phyloP scores from a whole-genome alignment of 1,140 invertebrate species.

The Bombus huntii region DNA sequence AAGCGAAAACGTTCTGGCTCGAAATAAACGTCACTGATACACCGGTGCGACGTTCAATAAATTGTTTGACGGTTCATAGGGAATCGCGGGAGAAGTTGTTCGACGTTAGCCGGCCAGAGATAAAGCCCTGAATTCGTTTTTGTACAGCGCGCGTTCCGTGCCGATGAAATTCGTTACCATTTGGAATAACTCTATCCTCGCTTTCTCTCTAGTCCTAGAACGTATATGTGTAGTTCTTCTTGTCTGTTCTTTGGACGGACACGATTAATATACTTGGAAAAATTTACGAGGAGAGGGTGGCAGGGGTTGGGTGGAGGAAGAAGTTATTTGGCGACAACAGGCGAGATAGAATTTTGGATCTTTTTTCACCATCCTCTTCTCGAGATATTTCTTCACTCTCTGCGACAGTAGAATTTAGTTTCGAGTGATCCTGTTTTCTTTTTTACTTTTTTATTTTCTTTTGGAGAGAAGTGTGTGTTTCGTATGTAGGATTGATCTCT shows the following conservation, averaged over 20 bases:
- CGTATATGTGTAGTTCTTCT: no score
- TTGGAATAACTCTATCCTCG: neutral
- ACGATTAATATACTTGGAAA: conserved; percentile 11
- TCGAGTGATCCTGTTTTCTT: neutral
- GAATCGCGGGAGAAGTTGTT: conserved; percentile 44
- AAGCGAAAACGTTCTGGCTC: neutral
- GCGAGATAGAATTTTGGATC: conserved; percentile 6
- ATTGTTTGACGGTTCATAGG: conserved; percentile 48
- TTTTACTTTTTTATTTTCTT: neutral
- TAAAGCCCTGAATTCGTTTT: conserved; percentile 21
- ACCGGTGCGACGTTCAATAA: conserved; percentile 39
- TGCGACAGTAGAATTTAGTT: neutral
- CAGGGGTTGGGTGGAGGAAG: no score
- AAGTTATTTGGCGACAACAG: neutral
- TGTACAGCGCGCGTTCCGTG: neutral
- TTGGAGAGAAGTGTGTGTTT: no score
- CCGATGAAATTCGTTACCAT: conserved; percentile 8
- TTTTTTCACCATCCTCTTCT: neutral
- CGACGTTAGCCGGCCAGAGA: conserved; percentile 21
- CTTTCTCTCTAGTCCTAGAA: neutral
- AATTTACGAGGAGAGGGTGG: neutral
- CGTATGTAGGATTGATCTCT: neutral
- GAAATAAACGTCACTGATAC: conserved; percentile 52
- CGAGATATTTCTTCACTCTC: neutral
- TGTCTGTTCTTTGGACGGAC: no score